Evolutionary conservation across 2,888 invertebrate genomes (phyloP).

Genomic region (Blastobasis adustella): DNA sequence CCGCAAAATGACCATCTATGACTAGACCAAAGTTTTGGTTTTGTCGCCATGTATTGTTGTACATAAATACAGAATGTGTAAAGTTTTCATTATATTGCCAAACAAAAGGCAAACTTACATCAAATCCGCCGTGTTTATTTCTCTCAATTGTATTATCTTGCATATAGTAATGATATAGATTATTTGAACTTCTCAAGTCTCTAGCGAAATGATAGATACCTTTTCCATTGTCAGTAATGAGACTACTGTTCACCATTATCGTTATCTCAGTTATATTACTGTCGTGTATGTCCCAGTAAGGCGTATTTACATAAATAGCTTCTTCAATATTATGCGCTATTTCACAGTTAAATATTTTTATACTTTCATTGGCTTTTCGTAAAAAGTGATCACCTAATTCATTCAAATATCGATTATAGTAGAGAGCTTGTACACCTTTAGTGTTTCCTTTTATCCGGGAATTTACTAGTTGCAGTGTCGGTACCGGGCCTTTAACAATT

Average conservation of each 20-base stretch:
- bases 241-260: constrained; percentile 89
- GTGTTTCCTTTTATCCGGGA: constrained; percentile 87
- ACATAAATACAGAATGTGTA: constrained; percentile 91
- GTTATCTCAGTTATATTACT: constrained; percentile 94
- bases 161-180: constrained; percentile 95
- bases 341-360: constrained; percentile 86
- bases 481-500: constrained; percentile 86
- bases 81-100: constrained; percentile 97
- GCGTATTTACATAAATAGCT: constrained; percentile 88
- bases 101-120: constrained; percentile 92
- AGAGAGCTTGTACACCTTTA: constrained; percentile 86
- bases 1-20: constrained; percentile 95
- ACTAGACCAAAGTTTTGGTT: constrained; percentile 90
- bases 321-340: constrained; percentile 87
- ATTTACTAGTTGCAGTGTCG: constrained; percentile 81
- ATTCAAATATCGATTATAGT: constrained; percentile 91
- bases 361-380: constrained; percentile 90
- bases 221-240: constrained; percentile 90
- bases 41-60: constrained; percentile 89
- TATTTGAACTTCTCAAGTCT: constrained; percentile 96
- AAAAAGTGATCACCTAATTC: constrained; percentile 90
- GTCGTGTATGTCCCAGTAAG: constrained; percentile 88
- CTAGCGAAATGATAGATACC: constrained; percentile 93
- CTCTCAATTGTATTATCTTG: constrained; percentile 90
- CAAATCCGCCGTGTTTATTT: constrained; percentile 90